Percentiles rank a stretch among this genome's conserved stretches.
These are phyloP conservation scores for Pseudopleuronectes americanus DNA, from an alignment of 2,797 vertebrate genomes.

Conservation along the genomic window DNA sequence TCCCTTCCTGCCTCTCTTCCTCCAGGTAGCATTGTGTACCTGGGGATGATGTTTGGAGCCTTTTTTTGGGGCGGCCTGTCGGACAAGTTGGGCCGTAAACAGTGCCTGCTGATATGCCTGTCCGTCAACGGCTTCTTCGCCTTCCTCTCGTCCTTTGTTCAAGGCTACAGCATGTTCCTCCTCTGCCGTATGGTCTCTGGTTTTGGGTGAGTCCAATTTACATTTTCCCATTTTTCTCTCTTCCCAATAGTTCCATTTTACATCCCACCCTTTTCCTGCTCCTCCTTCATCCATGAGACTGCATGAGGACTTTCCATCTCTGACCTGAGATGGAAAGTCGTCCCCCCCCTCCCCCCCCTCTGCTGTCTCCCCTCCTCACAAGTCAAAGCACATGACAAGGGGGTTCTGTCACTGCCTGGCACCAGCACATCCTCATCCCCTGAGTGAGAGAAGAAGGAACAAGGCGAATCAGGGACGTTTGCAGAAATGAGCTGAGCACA, in stretches of 20 bases:
- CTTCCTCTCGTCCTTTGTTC: slow-evolving; percentile 98
- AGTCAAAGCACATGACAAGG: slow-evolving; percentile 33
- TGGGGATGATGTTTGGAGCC: slow-evolving; percentile 97
- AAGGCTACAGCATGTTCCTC: slow-evolving; percentile 97
- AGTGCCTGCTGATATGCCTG: slow-evolving; percentile 95
- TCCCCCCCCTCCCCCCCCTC: slow-evolving; percentile 12
- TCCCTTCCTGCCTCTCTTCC: slow-evolving; percentile 13
- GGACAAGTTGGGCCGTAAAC: slow-evolving; percentile 93
- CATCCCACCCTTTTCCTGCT: not conserved
- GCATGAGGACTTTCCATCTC: slow-evolving; percentile 18
- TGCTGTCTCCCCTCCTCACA: slow-evolving; percentile 20
- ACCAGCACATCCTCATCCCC: slow-evolving; percentile 32
- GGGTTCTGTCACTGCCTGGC: slow-evolving; percentile 40
- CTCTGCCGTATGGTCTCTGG: slow-evolving; percentile 96
- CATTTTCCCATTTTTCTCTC: not conserved
- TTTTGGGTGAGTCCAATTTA: slow-evolving; percentile 90
- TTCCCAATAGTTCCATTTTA: not conserved
- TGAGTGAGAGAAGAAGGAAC: slow-evolving; percentile 5
- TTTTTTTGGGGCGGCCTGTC: slow-evolving; percentile 98
- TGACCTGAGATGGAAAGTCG: slow-evolving; percentile 4
- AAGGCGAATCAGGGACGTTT: slow-evolving; percentile 36
- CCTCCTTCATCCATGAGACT: not conserved
- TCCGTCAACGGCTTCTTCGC: slow-evolving; percentile 98
- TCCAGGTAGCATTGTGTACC: slow-evolving; percentile 96
- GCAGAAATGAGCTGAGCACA: slow-evolving; percentile 42